phyloP scores from a whole-genome alignment of 2,888 invertebrate species.

The Hydraecia micacea region DNA sequence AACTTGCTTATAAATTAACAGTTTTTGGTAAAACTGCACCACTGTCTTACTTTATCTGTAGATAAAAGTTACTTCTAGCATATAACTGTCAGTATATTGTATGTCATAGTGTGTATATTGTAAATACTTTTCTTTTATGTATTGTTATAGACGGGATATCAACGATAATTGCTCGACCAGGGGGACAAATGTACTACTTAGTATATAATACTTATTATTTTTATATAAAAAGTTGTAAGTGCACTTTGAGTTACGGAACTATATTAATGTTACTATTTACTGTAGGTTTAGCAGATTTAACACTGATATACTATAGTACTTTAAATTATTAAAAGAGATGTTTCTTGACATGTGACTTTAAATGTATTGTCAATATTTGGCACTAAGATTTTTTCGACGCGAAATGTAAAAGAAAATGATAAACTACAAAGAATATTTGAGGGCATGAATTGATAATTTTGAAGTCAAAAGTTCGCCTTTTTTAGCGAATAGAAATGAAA shows the following conservation, averaged over 20 bases:
- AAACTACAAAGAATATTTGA: constrained; percentile 40
- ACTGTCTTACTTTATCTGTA: constrained; percentile 83
- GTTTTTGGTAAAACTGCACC: constrained; percentile 77
- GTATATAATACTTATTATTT: constrained; percentile 85
- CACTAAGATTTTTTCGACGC: constrained; percentile 61
- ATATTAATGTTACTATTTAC: constrained; percentile 79
- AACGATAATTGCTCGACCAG: constrained; percentile 84
- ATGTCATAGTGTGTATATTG: constrained; percentile 88
- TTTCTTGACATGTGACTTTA: constrained; percentile 60
- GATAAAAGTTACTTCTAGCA: constrained; percentile 87
- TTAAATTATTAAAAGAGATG: constrained; percentile 51
- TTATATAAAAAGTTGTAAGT: constrained; percentile 86
- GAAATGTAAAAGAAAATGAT: constrained; percentile 52
- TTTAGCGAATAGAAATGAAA: constrained; percentile 33
- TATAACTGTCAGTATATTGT: constrained; percentile 87
- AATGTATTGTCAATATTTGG: constrained; percentile 68
- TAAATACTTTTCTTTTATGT: constrained; percentile 88
- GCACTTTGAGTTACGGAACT: constrained; percentile 90
- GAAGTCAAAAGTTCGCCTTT: constrained; percentile 42
- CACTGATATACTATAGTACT: constrained; percentile 60
- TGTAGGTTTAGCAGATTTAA: constrained; percentile 75
- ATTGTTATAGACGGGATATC: constrained; percentile 84
- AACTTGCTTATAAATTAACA: constrained; percentile 59
- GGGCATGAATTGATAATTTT: constrained; percentile 44
- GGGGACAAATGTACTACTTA: constrained; percentile 80